Base-by-base conservation (phyloP, 2,888 invertebrate genomes). In the Drosophila subsilvestris region DNA sequence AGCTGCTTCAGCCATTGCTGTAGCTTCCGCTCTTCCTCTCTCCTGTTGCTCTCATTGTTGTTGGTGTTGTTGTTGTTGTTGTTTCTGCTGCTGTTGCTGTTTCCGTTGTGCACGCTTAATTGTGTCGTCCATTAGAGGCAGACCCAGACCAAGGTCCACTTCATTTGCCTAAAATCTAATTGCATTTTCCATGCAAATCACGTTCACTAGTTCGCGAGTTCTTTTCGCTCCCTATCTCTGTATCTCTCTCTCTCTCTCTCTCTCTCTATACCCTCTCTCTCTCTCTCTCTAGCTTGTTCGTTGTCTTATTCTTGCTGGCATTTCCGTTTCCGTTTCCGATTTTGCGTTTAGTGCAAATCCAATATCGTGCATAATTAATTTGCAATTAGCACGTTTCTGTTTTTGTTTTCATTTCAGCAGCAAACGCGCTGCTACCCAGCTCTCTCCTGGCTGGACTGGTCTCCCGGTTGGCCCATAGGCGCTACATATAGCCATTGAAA, bases 331-430 rank as follows among this genome's bases (percentile, higher is more conserved):
- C 53, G 63, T 59, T 61, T 61, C 53, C 65, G 74, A 75, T 75
- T 53, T 79, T 79, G 61, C 86, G 81, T 88, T 90, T 90, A 89
- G 80, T 76, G 80, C 87, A 90, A 90, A 90, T 89, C 90, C 91
- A 91, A 91, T 91, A 91, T 90, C 82, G 68, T 91, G 91, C 90
- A 91, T 91, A 90, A 91, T 91, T 91, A 91, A 91, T 91, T 86
- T 91, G 91, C 90, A 91, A 91, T 91, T 91, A 91, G 91, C 91
- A 91, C 91, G 90, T 86, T 90, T 79, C 83, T 88, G 88, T 86
- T 89, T 89, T 87, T 80, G 85, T 82, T 86, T 86, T 80, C 74
- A 66, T 75, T 70, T 69, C 69, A 68, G 58, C 73, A 70, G 71
- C 69, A 69, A 69, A 74, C 69, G 76, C 80, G 74, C 76, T 37